phyloP scores from a whole-genome alignment of 2,113 vertebrate genomes.

The Dromaius novaehollandiae region DNA sequence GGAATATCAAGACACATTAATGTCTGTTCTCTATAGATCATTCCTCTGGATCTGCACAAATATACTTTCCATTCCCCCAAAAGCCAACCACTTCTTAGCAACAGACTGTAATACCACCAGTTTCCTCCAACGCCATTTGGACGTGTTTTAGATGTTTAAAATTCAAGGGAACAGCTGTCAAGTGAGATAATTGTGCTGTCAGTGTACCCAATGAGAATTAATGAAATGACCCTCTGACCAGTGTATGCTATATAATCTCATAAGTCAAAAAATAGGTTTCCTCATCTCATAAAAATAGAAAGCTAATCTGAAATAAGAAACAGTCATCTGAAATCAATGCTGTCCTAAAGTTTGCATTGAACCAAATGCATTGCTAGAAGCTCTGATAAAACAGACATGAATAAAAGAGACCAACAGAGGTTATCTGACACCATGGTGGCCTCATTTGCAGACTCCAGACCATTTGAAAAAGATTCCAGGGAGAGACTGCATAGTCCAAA shows the following conservation, averaged over 20 bases:
- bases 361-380: not conserved
- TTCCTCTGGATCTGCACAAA: not conserved
- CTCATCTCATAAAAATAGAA: not conserved
- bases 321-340: not conserved
- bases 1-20: not conserved
- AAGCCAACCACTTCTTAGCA: not conserved
- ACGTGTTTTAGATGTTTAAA: conserved; percentile 27
- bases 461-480: not conserved
- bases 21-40: not conserved
- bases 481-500: not conserved
- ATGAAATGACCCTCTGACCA: not conserved
- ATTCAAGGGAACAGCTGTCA: conserved; percentile 39
- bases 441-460: not conserved
- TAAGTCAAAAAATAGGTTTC: not conserved
- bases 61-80: not conserved
- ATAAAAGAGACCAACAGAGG: not conserved
- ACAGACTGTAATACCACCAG: not conserved
- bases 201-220: not conserved
- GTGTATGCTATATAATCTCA: not conserved
- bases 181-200: conserved; percentile 49
- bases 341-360: not conserved
- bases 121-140: not conserved
- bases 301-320: not conserved
- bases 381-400: not conserved
- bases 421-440: not conserved